Base-by-base conservation (phyloP, 2,797 vertebrate genomes). In the Anomalospiza imberbis region DNA sequence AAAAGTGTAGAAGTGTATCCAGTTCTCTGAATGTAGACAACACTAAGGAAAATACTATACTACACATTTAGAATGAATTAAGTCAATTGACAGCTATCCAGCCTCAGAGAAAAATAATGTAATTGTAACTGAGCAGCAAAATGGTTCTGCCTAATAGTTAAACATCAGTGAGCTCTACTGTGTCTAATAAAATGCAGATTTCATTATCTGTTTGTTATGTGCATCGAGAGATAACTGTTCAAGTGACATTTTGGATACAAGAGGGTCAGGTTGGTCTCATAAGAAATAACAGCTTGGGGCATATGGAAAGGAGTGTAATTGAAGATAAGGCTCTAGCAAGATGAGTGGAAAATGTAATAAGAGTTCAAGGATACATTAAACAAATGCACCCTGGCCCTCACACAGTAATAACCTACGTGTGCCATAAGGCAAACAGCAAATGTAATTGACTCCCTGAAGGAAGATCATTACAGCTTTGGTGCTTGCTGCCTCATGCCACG, bases 181-280 rank as follows among this genome's bases (percentile, higher is more conserved):
- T 96, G 88, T 77, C 93, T 73, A 95, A 96, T 97, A 94, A 96
- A 96, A 96, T 96, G 95, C 94, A 96, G 90, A 95, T 96, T 94
- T 96, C 94, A 92, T 96, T 97, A 94, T 96, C 91, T 91, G 79
- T 96, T 97, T 95, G 90, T 97, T 95, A 93, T 78, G 83, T 95
- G 95, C 89, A 93, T 95, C 12, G 2, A 44, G 78, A 97, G 96
- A 96, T 95, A 96, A 95, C 88, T 81, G 83, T 94, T 94, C 47
- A 66, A 65, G 65, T 81, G 90, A 71, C 92, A 85, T 89, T 93
- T 93, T 89, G 61, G 88, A 88, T 94, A 95, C 86, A 91, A 92
- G 57, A 73, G 83, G 93, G 93, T 93, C 89, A 92, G 51, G 78
- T 77, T 57, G 78, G 89, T 88, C 79, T 88, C 72, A 61, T 77